Evolutionary conservation across 2,113 vertebrate species (phyloP), one percentile per base, ranked within the genome.

Genomic region (Eurypyga helias): DNA sequence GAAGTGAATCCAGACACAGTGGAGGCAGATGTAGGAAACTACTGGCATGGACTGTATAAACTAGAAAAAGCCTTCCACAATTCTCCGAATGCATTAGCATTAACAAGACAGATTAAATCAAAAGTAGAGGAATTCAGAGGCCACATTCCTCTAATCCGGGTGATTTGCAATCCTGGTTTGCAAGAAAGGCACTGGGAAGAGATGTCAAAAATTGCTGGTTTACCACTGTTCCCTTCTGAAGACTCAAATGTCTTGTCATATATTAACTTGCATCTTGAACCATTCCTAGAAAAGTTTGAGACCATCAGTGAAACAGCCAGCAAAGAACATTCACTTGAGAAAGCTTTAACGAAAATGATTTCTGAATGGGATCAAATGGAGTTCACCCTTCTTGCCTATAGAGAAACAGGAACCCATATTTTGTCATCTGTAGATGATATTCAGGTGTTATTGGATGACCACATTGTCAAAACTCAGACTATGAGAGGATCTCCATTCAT

Each of bases 381-480:
- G 84, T 99, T 99, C 85, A 73, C 58, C 93, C 97, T 99, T 66
- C 96, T 98, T 95, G 52, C 98, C 60, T 99, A 98, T 41, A 93
- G 99, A 86, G 99, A 99, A 96, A 99, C 98, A 2, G 99, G 99
- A 92, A 99, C 98, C 6, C 96, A 71, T 89, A 98, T 99, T 97
- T 96, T 99, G 78, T 99, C 99, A 15, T 98, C 98, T 21, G 97
- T 99, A 81, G 99, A 99, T 33, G 99, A 99, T 51, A 98, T 99
- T 71, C 99, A 99, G 96, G 98, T 98, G 98, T 91, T 99, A 65
- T 45, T 99, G 96, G 99, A 99, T 58, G 99, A 99, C 85, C 99
- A 99, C 76, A 98, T 99, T 61, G 97, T 99, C 36, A 99, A 99
- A 98, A 99, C 99, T 7, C 99, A 99, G 93, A 98, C 99, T 21